Conservation (phyloP, 2,113 vertebrate species). For the Corvus moneduloides region DNA sequence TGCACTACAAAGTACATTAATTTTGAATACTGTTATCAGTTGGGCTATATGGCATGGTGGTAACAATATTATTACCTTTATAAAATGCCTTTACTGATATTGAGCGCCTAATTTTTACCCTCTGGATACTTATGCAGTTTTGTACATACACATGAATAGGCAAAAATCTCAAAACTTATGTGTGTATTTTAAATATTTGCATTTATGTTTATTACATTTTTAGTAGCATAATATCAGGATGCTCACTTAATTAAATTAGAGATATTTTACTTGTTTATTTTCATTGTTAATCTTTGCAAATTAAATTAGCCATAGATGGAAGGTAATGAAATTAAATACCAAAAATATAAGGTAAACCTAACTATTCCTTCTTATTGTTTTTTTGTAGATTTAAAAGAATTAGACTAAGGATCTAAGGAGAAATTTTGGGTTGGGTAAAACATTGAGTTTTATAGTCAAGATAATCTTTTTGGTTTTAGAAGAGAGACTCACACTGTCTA, state of each 20-base stretch:
- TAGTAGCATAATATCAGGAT: background rate
- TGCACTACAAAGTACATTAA: slow-evolving; percentile 56
- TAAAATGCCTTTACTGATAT: slow-evolving; percentile 1
- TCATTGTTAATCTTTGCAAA: background rate
- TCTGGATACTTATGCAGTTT: background rate
- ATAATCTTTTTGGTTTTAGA: background rate
- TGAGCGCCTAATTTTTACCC: background rate
- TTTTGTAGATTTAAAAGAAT: background rate
- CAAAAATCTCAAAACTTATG: background rate
- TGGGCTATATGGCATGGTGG: background rate
- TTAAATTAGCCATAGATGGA: background rate
- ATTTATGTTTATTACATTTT: background rate
- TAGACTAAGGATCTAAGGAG: background rate
- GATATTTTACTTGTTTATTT: background rate
- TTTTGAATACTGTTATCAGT: slow-evolving; percentile 62
- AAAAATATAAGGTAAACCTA: background rate
- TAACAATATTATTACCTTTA: slow-evolving; percentile 40
- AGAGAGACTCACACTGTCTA: background rate
- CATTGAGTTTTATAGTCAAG: background rate
- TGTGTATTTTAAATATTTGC: background rate
- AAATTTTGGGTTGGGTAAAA: background rate
- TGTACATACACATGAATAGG: background rate
- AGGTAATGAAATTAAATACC: background rate
- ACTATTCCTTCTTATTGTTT: background rate
- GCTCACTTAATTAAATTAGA: background rate